Base-by-base conservation (phyloP, 2,113 vertebrate genomes). In the Dipodomys merriami region DNA sequence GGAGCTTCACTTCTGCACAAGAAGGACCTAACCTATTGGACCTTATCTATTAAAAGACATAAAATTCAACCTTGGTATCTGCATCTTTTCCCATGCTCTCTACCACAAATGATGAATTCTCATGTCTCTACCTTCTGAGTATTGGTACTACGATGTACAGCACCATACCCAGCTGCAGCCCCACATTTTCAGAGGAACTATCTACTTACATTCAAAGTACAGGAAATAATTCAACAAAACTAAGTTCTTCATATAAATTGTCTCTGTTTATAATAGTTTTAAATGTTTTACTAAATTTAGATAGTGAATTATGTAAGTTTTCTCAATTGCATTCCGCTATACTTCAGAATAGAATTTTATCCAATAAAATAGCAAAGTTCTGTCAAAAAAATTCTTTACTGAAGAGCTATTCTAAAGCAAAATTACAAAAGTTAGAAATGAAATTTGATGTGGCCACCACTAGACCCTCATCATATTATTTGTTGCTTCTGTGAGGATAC, bases 311-410 rank as follows among this genome's bases (percentile, higher is more conserved):
- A 73, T 39, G 27, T 16, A 88, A 77, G n/a, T 30, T 30, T 88
- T 64, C 53, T 90, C 60, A 81, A 35, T 88, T 80, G 84, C 74
- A 71, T 88, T 64, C 76, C 19, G 76, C 44, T 77, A 18, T 94
- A 27, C 69, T 64, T 88, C 10, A 81, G 69, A 39, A 62, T 35
- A 73, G 88, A 39, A 71, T 27, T 74, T 16, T 82, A 82, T 85
- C 62, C 60, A 95, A 62, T 88, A 69, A 88, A 80, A 74, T 49
- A 73, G 27, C 85, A 18, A 85, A 65, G 18, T 64, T 25, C 27
- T 5, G 35, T 71, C 11, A 88, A 53, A 87, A 74, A 49, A 30
- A 30, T 88, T 19, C 83, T 87, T 60, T 80, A 53, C 39, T 23
- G 72, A 5, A 46, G 16, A 60, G 19, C 18, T 69, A 19, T 57